Percentiles rank a stretch among this genome's conserved stretches.
These are phyloP conservation scores for Scyliorhinus canicula DNA, from an alignment of 2,797 vertebrate species.

Conservation along the genomic window DNA sequence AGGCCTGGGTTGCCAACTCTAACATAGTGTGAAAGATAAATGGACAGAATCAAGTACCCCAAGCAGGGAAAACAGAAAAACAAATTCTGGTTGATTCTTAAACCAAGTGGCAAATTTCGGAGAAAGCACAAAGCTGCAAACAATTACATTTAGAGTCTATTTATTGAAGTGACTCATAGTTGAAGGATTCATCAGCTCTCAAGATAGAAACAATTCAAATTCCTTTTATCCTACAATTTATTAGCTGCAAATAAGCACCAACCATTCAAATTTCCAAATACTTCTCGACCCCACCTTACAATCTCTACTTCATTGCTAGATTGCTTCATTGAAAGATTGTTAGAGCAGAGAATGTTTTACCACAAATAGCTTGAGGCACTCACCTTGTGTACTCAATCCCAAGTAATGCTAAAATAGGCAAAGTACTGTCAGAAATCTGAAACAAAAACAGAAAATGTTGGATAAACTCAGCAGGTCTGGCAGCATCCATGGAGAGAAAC, in stretches of 20 bases:
- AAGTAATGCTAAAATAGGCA: too few relatives aligned
- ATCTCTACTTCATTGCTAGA: not conserved
- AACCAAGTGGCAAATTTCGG: not conserved
- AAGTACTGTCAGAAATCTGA: too few relatives aligned
- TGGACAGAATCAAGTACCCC: not conserved
- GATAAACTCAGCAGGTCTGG: too few relatives aligned
- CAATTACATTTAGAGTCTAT: not conserved
- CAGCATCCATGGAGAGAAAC: too few relatives aligned
- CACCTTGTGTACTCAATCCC: not conserved
- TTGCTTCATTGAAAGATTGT: not conserved
- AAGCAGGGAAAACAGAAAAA: not conserved
- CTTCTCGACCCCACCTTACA: rapidly evolving
- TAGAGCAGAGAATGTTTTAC: not conserved
- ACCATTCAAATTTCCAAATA: not conserved
- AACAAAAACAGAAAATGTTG: too few relatives aligned
- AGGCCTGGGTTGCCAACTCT: not conserved
- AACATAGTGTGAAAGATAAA: not conserved
- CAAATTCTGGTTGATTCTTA: not conserved
- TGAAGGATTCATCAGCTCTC: not conserved
- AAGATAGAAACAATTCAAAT: not conserved
- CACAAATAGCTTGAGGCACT: not conserved
- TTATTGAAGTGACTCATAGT: not conserved
- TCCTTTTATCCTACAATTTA: not conserved
- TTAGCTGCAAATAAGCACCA: not conserved
- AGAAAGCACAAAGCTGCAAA: not conserved